Evolutionary conservation across 53 echinoderm and acorn worm species (phyloP).

Genomic region (Mesocentrotus franciscanus): DNA sequence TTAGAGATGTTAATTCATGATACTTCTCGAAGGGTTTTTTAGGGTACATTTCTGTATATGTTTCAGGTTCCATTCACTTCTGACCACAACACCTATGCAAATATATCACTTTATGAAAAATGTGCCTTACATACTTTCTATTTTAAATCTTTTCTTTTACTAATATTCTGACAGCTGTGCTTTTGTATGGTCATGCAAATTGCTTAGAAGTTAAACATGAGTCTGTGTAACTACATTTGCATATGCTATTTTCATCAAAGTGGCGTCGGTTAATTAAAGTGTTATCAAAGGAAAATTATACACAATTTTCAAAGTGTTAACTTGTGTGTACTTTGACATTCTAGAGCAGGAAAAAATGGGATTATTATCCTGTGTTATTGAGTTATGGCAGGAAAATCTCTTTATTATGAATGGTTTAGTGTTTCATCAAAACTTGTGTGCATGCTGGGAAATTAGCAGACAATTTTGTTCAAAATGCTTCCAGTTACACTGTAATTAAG

Average conservation of each 20-base stretch:
- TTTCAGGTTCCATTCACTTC: not conserved
- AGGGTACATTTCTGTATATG: no score
- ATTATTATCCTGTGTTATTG: not conserved
- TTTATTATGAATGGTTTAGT: not conserved
- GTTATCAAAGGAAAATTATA: not conserved
- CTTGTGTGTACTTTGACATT: not conserved
- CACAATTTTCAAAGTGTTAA: not conserved
- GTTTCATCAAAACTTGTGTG: not conserved
- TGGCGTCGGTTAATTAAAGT: not conserved
- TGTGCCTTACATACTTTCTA: not conserved
- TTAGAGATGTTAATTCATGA: no score
- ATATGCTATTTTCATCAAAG: no score
- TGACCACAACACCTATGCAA: conserved; percentile 8
- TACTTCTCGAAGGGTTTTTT: no score
- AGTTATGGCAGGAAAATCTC: not conserved
- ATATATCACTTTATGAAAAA: not conserved
- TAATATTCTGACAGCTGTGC: not conserved
- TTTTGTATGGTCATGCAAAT: conserved; percentile 31
- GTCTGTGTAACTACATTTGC: not conserved
- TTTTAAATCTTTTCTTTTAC: not conserved
- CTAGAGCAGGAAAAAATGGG: not conserved
- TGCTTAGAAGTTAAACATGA: conserved; percentile 14
- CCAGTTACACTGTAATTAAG: not conserved
- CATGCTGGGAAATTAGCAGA: not conserved
- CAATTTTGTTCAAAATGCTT: no score